Evolutionary conservation across 92 coral and sea anemone genomes (phyloP).

Genomic region (Porites divaricata): DNA sequence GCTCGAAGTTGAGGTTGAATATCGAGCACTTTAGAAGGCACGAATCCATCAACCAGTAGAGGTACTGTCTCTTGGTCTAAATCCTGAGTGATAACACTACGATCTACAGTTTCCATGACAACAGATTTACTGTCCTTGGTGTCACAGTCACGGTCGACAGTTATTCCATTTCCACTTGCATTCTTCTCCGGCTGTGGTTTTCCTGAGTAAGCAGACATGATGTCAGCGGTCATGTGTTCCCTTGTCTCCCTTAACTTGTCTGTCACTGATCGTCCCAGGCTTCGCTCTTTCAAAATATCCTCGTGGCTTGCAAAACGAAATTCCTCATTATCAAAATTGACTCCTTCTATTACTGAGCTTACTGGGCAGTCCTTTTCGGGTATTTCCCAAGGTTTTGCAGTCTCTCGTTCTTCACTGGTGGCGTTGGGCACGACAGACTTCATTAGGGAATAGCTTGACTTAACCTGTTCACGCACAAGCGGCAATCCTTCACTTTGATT

Average conservation of each 20-base stretch:
- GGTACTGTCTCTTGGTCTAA: conserved; percentile 61
- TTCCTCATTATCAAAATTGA: neutral
- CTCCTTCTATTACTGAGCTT: conserved; percentile 1
- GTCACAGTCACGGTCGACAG: conserved; percentile 28
- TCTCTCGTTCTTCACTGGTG: neutral
- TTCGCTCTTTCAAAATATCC: conserved; percentile 14
- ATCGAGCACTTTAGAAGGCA: neutral
- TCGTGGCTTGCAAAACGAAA: conserved; percentile 7
- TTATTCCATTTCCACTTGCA: neutral
- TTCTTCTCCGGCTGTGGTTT: conserved; percentile 1
- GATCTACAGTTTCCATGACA: conserved; percentile 42
- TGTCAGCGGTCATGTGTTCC: neutral
- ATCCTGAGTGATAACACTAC: conserved; percentile 66
- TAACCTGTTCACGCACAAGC: neutral
- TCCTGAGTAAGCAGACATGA: neutral
- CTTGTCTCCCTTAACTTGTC: conserved; percentile 9
- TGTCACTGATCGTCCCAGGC: neutral
- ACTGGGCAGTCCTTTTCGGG: neutral
- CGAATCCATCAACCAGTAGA: conserved; percentile 25
- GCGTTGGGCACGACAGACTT: neutral
- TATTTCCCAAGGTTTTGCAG: neutral
- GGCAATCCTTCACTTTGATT: neutral
- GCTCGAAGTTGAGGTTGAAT: conserved; percentile 2
- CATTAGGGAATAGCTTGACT: neutral
- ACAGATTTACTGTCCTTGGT: conserved; percentile 32